phyloP scores from a whole-genome alignment of 2,113 vertebrate species.

The Sinocyclocheilus grahami region DNA sequence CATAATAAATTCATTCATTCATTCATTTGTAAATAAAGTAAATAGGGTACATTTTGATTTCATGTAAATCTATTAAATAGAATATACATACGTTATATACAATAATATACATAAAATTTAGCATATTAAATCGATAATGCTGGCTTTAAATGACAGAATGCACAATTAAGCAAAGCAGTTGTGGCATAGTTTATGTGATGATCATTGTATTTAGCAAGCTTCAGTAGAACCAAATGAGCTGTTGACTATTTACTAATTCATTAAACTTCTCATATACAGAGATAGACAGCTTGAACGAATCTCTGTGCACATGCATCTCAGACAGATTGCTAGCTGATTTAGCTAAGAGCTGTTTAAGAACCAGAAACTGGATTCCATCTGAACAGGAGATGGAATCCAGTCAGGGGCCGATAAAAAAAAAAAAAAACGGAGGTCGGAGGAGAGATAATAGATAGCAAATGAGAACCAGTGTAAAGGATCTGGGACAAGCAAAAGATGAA shows the following conservation, averaged over 20 bases:
- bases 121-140: conserved; percentile 19
- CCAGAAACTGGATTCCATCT: not conserved
- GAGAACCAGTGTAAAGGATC: conserved; percentile 55
- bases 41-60: no score
- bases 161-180: not conserved
- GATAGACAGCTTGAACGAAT: conserved; percentile 2
- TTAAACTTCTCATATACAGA: conserved; percentile 18
- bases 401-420: not conserved
- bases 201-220: not conserved
- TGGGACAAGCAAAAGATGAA: conserved; percentile 61
- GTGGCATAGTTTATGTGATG: conserved; percentile 9
- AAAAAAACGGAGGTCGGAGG: conserved; percentile 32
- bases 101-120: no score
- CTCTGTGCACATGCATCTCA: not conserved
- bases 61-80: not conserved
- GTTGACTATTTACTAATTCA: conserved; percentile 32
- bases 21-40: no score
- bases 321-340: conserved; percentile 7
- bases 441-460: conserved; percentile 65
- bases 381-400: conserved; percentile 50
- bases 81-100: not conserved
- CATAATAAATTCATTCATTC: no score
- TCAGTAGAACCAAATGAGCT: conserved; percentile 14
- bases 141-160: not conserved
- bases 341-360: not conserved